Conservation (phyloP, 2,888 invertebrate species). For the Zygothrica quintamaculata region DNA sequence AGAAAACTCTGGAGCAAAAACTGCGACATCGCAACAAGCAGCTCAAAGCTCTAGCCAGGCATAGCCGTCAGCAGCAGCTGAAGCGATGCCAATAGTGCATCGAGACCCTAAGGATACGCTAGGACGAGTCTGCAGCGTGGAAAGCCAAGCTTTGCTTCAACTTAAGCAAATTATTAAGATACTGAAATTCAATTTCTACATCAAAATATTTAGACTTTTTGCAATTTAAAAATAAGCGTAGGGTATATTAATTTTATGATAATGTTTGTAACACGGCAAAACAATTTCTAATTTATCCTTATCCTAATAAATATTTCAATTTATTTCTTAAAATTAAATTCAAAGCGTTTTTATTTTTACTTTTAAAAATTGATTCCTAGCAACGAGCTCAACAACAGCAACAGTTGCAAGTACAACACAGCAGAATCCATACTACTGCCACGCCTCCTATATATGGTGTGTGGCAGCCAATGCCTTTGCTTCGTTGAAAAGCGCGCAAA, state of each 20-base stretch:
- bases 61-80: conserved; percentile 16
- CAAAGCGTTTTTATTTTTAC: no score
- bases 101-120: background rate
- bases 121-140: background rate
- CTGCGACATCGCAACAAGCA: conserved; percentile 55
- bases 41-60: conserved; percentile 44
- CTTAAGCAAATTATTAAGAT: conserved; percentile 3
- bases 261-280: background rate
- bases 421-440: conserved; percentile 43
- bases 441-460: conserved; percentile 67
- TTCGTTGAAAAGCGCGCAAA: conserved; percentile 23
- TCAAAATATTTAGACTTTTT: conserved; percentile 19
- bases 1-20: conserved; percentile 48
- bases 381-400: conserved; percentile 18
- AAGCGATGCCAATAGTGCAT: conserved; percentile 30
- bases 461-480: conserved; percentile 67
- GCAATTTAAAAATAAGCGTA: background rate
- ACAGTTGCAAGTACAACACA: conserved; percentile 58
- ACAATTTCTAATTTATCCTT: no score
- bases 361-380: no score
- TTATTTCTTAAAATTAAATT: no score
- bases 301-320: no score
- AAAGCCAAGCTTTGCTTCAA: conserved; percentile 12
- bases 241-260: background rate
- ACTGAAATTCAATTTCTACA: conserved; percentile 58